These are phyloP conservation scores for Drosophila nr. perissopoda DNA, from an alignment of 2,888 invertebrate genomes.

Conservation along the genomic window DNA sequence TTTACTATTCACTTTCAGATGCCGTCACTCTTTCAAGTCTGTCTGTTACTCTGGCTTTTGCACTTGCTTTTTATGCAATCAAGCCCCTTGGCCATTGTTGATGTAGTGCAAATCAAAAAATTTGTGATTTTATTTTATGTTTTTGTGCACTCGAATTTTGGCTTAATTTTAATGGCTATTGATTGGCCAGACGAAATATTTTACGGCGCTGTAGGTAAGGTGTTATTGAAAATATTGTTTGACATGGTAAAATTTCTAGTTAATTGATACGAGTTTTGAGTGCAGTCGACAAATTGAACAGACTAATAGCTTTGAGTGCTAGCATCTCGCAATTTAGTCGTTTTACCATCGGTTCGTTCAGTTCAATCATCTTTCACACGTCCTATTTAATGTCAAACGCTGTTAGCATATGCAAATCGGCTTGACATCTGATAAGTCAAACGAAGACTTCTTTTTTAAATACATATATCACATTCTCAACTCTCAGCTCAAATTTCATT, in stretches of 20 bases:
- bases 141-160: slow-evolving; percentile 26
- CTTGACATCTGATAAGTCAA: slow-evolving; percentile 2
- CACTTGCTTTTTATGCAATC: slow-evolving; percentile 58
- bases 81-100: slow-evolving; percentile 39
- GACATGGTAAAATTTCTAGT: slow-evolving; percentile 21
- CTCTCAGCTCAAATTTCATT: slow-evolving; percentile 51
- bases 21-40: slow-evolving; percentile 23
- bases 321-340: not conserved
- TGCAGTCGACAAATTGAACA: not conserved
- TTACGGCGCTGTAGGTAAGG: slow-evolving; percentile 32
- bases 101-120: slow-evolving; percentile 32
- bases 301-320: not conserved
- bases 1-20: slow-evolving; percentile 46
- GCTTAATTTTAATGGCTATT: slow-evolving; percentile 22
- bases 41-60: slow-evolving; percentile 10
- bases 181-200: slow-evolving; percentile 22
- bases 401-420: slow-evolving; percentile 39
- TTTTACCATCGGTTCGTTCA: not conserved
- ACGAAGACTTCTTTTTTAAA: slow-evolving; percentile 29
- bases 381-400: slow-evolving; percentile 28
- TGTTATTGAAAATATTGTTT: slow-evolving; percentile 22
- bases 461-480: slow-evolving; percentile 16
- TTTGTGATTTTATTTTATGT: slow-evolving; percentile 37
- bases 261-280: slow-evolving; percentile 27
- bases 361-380: slow-evolving; percentile 43